Conservation (phyloP, 2,888 invertebrate species). For the Nomada ruficornis region DNA sequence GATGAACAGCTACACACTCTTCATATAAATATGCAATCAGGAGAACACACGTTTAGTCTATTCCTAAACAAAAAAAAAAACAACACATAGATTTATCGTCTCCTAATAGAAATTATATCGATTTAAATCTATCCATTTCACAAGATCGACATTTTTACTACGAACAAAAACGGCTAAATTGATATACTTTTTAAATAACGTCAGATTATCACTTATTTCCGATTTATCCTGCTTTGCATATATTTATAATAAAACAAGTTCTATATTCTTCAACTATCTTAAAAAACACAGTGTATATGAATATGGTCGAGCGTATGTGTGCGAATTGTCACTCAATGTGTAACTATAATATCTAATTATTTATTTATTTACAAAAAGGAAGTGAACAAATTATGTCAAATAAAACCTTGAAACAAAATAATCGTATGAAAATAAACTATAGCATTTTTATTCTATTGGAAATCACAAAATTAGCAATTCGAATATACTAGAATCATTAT, state of each 20-base stretch:
- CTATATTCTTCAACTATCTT: neutral
- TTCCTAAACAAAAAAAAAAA: slow-evolving; percentile 77
- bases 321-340: too few species aligned
- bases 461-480: neutral
- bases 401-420: neutral
- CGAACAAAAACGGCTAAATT: neutral
- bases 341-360: neutral
- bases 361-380: slow-evolving; percentile 7
- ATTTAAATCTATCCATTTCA: slow-evolving; percentile 11
- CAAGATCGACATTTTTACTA: neutral
- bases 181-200: neutral
- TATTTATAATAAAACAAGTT: neutral
- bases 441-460: neutral
- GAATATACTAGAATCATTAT: neutral
- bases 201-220: neutral
- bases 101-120: slow-evolving; percentile 35
- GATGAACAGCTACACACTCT: slow-evolving; percentile 70
- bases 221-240: neutral
- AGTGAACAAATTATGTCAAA: neutral
- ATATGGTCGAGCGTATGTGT: neutral
- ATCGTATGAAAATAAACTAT: neutral
- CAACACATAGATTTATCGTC: slow-evolving; percentile 69
- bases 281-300: neutral
- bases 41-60: slow-evolving; percentile 73
- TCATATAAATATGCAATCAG: slow-evolving; percentile 76